Percentiles rank a stretch among this genome's conserved stretches.
Conservation (phyloP, 2,113 vertebrate species). For the Chaenocephalus aceratus region DNA sequence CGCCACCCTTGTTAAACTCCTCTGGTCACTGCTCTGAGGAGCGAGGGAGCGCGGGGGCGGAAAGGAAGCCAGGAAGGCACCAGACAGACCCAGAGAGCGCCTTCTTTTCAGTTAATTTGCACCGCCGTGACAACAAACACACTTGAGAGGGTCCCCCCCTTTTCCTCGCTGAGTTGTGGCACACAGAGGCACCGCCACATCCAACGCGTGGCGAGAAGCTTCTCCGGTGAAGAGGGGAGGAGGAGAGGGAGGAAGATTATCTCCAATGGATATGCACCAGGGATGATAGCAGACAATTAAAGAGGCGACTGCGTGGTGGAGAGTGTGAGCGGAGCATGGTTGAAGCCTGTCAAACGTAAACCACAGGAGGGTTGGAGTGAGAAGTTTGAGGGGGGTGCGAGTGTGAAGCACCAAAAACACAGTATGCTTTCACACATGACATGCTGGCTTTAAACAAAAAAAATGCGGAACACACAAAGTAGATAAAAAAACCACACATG, state of each 20-base stretch:
- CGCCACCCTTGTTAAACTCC: conserved; percentile 75
- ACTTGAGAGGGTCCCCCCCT: conserved; percentile 56
- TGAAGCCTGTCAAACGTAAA: conserved; percentile 79
- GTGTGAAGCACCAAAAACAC: conserved; percentile 65
- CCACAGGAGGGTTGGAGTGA: conserved; percentile 68
- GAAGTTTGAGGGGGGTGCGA: conserved; percentile 62
- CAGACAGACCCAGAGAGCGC: conserved; percentile 56
- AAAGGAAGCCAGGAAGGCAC: conserved; percentile 51
- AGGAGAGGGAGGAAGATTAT: conserved; percentile 61
- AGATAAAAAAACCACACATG: not conserved
- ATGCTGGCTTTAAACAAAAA: conserved; percentile 56
- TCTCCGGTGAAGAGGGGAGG: conserved; percentile 49
- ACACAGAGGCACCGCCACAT: conserved; percentile 47
- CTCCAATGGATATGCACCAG: conserved; percentile 70
- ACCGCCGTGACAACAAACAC: conserved; percentile 71
- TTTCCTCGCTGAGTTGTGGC: conserved; percentile 35
- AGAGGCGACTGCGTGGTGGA: conserved; percentile 74
- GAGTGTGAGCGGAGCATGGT: conserved; percentile 75
- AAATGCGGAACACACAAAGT: conserved; percentile 35
- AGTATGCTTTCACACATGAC: conserved; percentile 69
- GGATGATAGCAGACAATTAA: conserved; percentile 80
- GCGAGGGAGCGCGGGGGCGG: conserved; percentile 58
- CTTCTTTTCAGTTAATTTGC: conserved; percentile 73
- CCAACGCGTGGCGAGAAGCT: conserved; percentile 50
- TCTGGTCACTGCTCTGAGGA: conserved; percentile 72